These are phyloP conservation scores for Amiota communis DNA, from an alignment of 2,888 invertebrate genomes.

Conservation along the genomic window DNA sequence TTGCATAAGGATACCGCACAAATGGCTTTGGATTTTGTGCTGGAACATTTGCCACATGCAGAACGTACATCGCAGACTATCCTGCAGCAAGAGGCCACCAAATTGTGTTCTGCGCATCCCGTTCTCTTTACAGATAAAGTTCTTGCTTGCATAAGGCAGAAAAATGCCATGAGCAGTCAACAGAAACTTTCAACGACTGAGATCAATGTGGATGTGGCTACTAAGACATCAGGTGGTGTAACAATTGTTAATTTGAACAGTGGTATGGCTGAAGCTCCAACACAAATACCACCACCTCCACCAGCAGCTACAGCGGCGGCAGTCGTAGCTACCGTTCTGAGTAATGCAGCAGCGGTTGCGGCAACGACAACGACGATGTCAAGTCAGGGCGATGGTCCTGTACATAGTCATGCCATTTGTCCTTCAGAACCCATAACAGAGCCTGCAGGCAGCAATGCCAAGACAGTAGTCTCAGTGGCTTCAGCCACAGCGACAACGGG, in stretches of 20 bases:
- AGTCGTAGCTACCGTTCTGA: conserved; percentile 44
- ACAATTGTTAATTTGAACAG: conserved; percentile 86
- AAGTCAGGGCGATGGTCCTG: not conserved
- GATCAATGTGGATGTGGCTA: conserved; percentile 76
- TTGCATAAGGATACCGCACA: conserved; percentile 85
- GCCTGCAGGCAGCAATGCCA: conserved; percentile 32
- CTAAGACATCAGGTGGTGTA: conserved; percentile 83
- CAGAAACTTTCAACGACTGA: conserved; percentile 63
- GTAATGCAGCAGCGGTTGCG: conserved; percentile 39
- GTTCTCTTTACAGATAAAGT: conserved; percentile 86
- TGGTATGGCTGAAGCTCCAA: conserved; percentile 51
- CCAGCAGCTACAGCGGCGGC: conserved; percentile 43
- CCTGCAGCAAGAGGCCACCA: conserved; percentile 85
- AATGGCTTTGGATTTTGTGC: conserved; percentile 86
- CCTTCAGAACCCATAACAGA: conserved; percentile 40
- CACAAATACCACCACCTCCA: conserved; percentile 41
- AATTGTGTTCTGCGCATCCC: conserved; percentile 86
- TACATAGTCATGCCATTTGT: conserved; percentile 45
- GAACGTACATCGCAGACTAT: conserved; percentile 84
- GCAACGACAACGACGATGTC: conserved; percentile 14
- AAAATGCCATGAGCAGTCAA: conserved; percentile 75
- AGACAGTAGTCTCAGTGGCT: conserved; percentile 48
- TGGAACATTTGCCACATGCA: conserved; percentile 81
- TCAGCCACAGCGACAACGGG: conserved; percentile 45
- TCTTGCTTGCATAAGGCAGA: conserved; percentile 82